Evolutionary conservation across 2,113 vertebrate species (phyloP).

Genomic region (Dasyornis broadbenti): DNA sequence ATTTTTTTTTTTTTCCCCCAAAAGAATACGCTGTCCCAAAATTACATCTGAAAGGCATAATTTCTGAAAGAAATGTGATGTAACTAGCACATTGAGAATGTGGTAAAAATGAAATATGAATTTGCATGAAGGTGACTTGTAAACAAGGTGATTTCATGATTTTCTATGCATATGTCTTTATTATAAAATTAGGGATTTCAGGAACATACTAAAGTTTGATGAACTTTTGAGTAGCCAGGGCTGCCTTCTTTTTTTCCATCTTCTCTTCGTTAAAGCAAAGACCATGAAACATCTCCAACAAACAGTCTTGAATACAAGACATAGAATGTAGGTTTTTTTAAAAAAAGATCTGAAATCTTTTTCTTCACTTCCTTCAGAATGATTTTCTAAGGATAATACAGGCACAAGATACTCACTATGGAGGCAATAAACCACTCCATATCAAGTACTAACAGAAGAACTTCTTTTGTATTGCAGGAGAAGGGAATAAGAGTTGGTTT

Average conservation of each 20-base stretch:
- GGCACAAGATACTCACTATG: background rate
- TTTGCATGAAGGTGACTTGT: background rate
- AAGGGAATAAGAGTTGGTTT: background rate
- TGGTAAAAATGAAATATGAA: background rate
- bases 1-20: background rate
- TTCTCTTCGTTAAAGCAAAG: background rate
- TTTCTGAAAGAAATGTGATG: background rate
- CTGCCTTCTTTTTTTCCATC: background rate
- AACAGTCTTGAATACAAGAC: background rate
- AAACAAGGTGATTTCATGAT: background rate
- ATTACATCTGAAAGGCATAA: background rate
- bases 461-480: background rate
- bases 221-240: background rate
- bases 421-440: background rate
- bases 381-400: background rate
- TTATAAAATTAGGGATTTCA: background rate
- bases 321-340: background rate
- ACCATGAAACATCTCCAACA: background rate
- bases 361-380: background rate
- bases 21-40: background rate
- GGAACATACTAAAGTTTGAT: background rate
- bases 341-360: background rate
- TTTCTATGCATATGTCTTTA: background rate
- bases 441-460: background rate
- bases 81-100: background rate